Percentiles rank a stretch among this genome's conserved stretches.
These are phyloP conservation scores for Zaprionus vittiger DNA, from an alignment of 1,140 invertebrate genomes.

Conservation along the genomic window DNA sequence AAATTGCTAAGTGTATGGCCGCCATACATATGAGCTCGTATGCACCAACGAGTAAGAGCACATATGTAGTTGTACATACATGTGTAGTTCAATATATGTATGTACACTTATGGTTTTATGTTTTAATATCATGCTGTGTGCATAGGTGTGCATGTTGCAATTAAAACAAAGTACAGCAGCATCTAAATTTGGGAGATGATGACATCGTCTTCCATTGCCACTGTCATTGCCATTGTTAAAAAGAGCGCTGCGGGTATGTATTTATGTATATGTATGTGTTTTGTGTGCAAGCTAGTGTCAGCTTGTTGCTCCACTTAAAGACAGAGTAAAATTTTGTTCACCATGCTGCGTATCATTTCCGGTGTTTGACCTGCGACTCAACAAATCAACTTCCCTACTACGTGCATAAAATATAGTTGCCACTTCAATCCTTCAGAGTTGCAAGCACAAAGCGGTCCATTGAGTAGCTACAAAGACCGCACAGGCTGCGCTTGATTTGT, in stretches of 20 bases:
- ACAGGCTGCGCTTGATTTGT: slow-evolving; percentile 28
- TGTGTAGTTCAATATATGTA: slow-evolving; percentile 13
- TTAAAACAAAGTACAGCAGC: slow-evolving; percentile 56
- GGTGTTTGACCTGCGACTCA: slow-evolving; percentile 18
- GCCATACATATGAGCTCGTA: not conserved
- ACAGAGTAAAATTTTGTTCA: not conserved
- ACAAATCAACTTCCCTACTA: slow-evolving; percentile 23
- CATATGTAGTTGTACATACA: slow-evolving; percentile 15
- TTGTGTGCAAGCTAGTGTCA: not conserved
- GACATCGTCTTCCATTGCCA: slow-evolving; percentile 16
- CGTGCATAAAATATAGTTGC: not conserved
- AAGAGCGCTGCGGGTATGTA: slow-evolving; percentile 41
- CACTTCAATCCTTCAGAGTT: not conserved
- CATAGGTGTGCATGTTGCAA: slow-evolving; percentile 55
- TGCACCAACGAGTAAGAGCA: not conserved
- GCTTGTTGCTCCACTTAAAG: not conserved
- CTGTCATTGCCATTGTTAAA: slow-evolving; percentile 36
- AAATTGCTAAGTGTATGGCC: slow-evolving; percentile 73
- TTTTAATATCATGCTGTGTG: slow-evolving; percentile 22
- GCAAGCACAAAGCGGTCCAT: slow-evolving; percentile 5
- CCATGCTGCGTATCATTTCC: slow-evolving; percentile 1
- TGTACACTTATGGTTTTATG: slow-evolving; percentile 33
- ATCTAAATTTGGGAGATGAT: slow-evolving; percentile 46
- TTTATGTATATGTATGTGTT: not conserved
- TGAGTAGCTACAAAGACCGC: slow-evolving; percentile 37